Conservation (phyloP, 1,140 invertebrate species). For the Globodera rostochiensis region DNA sequence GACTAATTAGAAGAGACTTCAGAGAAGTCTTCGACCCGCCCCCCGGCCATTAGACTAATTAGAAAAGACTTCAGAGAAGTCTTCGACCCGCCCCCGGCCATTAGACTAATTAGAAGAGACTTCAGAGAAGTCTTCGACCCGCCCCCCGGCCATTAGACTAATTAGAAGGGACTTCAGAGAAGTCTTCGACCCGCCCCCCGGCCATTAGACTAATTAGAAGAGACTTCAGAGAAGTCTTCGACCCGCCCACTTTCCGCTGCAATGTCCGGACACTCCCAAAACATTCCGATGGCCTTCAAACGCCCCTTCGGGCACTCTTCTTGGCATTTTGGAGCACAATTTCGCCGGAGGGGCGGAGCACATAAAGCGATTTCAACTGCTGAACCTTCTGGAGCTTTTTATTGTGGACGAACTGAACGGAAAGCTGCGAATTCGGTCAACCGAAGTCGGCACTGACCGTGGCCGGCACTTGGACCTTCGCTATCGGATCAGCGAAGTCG, state of each 20-base stretch:
- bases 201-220: background rate
- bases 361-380: background rate
- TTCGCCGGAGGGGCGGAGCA: background rate
- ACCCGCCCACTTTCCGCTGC: background rate
- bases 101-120: background rate
- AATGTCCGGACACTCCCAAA: background rate
- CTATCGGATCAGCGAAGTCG: background rate
- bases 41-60: background rate
- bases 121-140: too few relatives aligned
- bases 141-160: background rate
- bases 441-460: background rate
- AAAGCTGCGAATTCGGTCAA: background rate
- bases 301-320: background rate
- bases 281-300: background rate
- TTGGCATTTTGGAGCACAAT: background rate
- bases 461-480: background rate
- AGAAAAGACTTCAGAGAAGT: too few relatives aligned
- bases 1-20: background rate
- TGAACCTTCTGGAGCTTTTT: background rate
- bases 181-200: too few relatives aligned
- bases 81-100: too few relatives aligned
- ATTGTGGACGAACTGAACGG: background rate
- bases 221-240: too few relatives aligned
- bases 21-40: too few relatives aligned
- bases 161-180: too few relatives aligned